A percentile compares a stretch with the other conserved stretches of the same genome.
phyloP scores from a whole-genome alignment of 2,888 invertebrate species.

The Epistrophe eligans region DNA sequence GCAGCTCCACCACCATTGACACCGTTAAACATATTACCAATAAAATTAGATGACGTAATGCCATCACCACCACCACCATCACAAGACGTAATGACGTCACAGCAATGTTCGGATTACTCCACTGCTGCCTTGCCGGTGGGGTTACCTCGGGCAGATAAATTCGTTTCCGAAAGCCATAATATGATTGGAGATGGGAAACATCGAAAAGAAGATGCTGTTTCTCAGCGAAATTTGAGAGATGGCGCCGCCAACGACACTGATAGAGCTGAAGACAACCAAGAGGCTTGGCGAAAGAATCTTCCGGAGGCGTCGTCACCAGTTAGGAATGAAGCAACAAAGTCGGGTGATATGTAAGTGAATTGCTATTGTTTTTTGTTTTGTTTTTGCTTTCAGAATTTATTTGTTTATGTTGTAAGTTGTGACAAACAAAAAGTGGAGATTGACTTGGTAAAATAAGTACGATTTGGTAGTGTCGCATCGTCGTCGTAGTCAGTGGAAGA shows the following conservation, averaged over 20 bases:
- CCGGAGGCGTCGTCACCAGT: conserved; percentile 28
- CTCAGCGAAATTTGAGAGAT: conserved; percentile 33
- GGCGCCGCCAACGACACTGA: conserved; percentile 42
- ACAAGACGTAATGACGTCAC: conserved; percentile 51
- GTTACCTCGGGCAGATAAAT: conserved; percentile 31
- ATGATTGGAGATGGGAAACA: conserved; percentile 30
- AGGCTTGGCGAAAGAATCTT: conserved; percentile 43
- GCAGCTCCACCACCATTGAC: conserved; percentile 20
- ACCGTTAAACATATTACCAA: conserved; percentile 19
- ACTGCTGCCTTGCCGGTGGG: background rate
- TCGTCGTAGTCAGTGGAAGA: background rate
- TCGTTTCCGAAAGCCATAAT: conserved; percentile 11
- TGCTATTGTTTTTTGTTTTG: conserved; percentile 36
- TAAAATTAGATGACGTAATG: conserved; percentile 59
- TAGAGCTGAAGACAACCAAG: conserved; percentile 17
- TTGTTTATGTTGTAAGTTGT: conserved; percentile 40
- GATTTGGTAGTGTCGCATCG: background rate
- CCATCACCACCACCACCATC: conserved; percentile 20
- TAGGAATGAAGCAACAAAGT: conserved; percentile 20
- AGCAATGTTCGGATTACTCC: conserved; percentile 22
- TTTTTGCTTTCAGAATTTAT: conserved; percentile 17
- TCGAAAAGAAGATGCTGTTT: background rate
- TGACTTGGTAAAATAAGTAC: background rate
- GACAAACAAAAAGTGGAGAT: background rate
- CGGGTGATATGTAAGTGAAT: conserved; percentile 65